phyloP scores from a whole-genome alignment of 2,113 vertebrate genomes.

The Rafetus swinhoei region DNA sequence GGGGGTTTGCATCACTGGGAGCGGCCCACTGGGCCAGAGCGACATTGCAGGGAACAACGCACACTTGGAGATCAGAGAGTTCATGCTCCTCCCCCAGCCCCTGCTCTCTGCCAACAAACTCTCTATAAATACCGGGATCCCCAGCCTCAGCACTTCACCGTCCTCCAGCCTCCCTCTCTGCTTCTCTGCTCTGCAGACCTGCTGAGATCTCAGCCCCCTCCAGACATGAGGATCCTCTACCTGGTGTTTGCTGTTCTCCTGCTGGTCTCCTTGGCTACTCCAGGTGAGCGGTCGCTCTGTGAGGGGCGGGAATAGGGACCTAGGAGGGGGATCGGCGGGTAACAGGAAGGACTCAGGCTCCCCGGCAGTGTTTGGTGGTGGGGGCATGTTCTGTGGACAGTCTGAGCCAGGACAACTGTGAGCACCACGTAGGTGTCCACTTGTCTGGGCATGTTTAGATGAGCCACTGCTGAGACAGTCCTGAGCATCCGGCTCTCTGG shows the following conservation, averaged over 20 bases:
- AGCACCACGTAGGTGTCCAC: not conserved
- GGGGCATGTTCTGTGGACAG: not conserved
- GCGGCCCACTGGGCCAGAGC: not conserved
- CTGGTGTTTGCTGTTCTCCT: slow-evolving; percentile 64
- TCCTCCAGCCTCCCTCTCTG: no score
- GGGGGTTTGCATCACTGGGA: not conserved
- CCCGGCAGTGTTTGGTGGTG: not conserved
- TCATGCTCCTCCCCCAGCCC: not conserved
- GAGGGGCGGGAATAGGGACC: not conserved
- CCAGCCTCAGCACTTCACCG: no score
- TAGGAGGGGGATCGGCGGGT: not conserved
- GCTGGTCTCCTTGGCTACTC: slow-evolving; percentile 48
- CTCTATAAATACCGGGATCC: no score
- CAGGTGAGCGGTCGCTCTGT: slow-evolving; percentile 51
- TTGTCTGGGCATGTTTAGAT: not conserved
- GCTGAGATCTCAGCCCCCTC: not conserved
- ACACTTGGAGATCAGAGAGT: not conserved
- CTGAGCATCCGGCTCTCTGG: not conserved
- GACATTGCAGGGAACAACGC: accelerated
- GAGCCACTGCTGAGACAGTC: not conserved
- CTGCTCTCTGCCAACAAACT: no score
- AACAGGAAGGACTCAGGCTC: not conserved
- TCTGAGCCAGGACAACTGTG: not conserved
- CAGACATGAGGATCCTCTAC: slow-evolving; percentile 68
- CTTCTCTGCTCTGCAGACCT: not conserved